Evolutionary conservation across 2,888 invertebrate genomes (phyloP).

Genomic region (Thecocarcelia acutangulata): DNA sequence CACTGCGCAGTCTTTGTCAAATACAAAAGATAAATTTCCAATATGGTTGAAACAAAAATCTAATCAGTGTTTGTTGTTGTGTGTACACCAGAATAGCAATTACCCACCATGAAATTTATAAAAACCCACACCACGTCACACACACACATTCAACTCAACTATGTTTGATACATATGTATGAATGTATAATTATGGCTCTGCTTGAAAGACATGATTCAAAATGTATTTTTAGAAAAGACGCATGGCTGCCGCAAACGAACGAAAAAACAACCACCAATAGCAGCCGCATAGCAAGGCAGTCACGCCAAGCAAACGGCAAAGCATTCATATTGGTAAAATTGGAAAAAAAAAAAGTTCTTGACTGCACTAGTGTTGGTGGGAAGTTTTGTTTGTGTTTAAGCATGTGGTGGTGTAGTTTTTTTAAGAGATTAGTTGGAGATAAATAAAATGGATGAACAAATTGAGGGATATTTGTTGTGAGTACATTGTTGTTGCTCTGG

Average conservation of each 20-base stretch:
- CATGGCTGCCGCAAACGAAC: slow-evolving; percentile 66
- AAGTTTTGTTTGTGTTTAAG: neutral
- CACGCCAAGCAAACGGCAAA: too few species aligned
- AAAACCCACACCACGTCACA: slow-evolving; percentile 3
- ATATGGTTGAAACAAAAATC: slow-evolving; percentile 63
- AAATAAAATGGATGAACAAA: slow-evolving; percentile 19
- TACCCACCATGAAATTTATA: neutral
- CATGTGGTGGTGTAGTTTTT: slow-evolving; percentile 39
- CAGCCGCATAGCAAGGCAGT: slow-evolving; percentile 55
- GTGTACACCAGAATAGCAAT: neutral
- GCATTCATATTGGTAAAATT: too few species aligned
- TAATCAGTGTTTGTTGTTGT: neutral
- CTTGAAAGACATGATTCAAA: slow-evolving; percentile 9
- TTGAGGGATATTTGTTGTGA: slow-evolving; percentile 52
- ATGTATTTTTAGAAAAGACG: slow-evolving; percentile 40
- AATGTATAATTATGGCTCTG: slow-evolving; percentile 19
- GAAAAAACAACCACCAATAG: slow-evolving; percentile 57
- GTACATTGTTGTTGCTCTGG: slow-evolving; percentile 35
- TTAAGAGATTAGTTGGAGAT: neutral
- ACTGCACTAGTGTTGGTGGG: slow-evolving; percentile 36
- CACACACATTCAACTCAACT: slow-evolving; percentile 23
- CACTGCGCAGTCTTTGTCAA: slow-evolving; percentile 43
- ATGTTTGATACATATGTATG: too few species aligned
- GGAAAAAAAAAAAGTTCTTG: slow-evolving; percentile 31
- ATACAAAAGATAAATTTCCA: slow-evolving; percentile 52